Base-by-base conservation (phyloP, 2,888 invertebrate species). In the Monoplex corrugatus region DNA sequence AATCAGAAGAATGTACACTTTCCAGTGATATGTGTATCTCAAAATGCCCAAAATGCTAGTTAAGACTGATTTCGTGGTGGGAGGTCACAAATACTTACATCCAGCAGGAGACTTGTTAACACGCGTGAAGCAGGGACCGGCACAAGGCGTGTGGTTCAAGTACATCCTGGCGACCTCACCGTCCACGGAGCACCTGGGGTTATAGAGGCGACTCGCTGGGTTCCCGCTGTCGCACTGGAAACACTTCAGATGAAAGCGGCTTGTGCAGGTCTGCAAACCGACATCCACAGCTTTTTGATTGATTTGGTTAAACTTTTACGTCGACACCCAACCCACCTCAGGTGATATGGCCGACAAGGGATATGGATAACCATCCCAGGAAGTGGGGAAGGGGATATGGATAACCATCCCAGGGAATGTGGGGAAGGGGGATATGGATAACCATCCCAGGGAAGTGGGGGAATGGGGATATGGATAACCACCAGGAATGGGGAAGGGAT, bases 61-160 rank as follows among this genome's bases (percentile, higher is more conserved):
- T 50, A 50, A 50, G 50, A 10, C 50, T 13, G 10, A 50, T 19
- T 50, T 50, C 50, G 19, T 13, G 10, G 50, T 68, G 28, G 35
- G 6, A 28, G 38, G 43, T 40, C 13, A 50, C 5, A 43, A 35
- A 84, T 28, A 85, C 85, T 85, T 23, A 91, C 87, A 91, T 88
- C 32, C 91, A 72, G 44, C 89, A 89, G 35, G 89, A 57, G 63
- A 89, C 38, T 28, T 91, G 89, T 43, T 91, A 90, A 82, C 91
- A 88, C 89, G 83, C 89, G 90, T 50, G n/a, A 57, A 85, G 63
- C 85, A 85, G 19, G 85, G 85, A 16, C 28, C 57, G 0, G 45
- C 10, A 40, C 85, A 85, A 16, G 38, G 85, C 1, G 38, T 38
- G 16, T 28, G 16, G 0, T 35, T 8, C 38, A 85, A 2, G 38